Conservation (phyloP, 2,888 invertebrate genomes). For the Platypus cylindrus region DNA sequence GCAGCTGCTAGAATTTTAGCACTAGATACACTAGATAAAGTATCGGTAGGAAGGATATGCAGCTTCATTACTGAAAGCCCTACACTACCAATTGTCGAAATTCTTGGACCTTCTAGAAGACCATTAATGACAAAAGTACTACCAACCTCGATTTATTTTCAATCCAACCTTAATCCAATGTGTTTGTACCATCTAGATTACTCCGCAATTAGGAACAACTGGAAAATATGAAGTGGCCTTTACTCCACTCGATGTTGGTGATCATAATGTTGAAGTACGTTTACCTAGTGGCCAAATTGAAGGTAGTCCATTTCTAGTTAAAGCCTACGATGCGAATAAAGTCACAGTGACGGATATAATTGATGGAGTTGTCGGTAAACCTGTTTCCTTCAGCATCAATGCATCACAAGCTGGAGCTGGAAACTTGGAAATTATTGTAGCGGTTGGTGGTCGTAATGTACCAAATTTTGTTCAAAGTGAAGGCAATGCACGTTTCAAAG, state of each 20-base stretch:
- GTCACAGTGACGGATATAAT: constrained; percentile 92
- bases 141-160: too few species aligned
- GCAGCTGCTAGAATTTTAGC: constrained; percentile 77
- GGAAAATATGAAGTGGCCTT: constrained; percentile 44
- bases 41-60: constrained; percentile 73
- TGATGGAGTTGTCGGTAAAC: constrained; percentile 80
- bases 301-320: constrained; percentile 90
- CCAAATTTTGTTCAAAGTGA: constrained; percentile 97
- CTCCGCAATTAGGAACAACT: constrained; percentile 34
- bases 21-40: constrained; percentile 76
- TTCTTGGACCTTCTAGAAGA: constrained; percentile 60
- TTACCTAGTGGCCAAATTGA: constrained; percentile 68
- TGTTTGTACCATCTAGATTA: too few species aligned
- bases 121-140: constrained; percentile 55
- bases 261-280: constrained; percentile 77
- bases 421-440: constrained; percentile 94
- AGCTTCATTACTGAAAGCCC: constrained; percentile 82
- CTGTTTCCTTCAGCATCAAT: constrained; percentile 87
- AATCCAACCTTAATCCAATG: too few species aligned
- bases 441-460: constrained; percentile 90
- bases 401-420: constrained; percentile 78
- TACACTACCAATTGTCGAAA: constrained; percentile 67
- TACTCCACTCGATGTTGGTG: constrained; percentile 82
- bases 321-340: constrained; percentile 89
- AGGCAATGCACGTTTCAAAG: constrained; percentile 88